phyloP scores from a whole-genome alignment of 2,797 vertebrate species.

The Euphonia xanthogaster region DNA sequence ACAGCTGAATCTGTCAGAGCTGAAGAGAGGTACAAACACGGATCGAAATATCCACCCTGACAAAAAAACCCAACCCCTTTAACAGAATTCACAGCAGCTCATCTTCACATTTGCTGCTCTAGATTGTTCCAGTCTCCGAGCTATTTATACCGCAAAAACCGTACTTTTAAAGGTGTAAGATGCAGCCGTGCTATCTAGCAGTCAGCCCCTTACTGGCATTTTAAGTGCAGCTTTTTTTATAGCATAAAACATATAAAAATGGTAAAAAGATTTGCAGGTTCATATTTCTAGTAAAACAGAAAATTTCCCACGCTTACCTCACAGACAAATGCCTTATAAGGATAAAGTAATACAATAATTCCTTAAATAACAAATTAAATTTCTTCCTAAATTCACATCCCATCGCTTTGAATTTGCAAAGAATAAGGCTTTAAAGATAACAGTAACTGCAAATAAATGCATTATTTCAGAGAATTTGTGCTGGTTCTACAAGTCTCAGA shows the following conservation, averaged over 20 bases:
- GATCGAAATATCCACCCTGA: neutral
- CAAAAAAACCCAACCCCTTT: neutral
- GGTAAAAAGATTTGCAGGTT: neutral
- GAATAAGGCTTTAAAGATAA: neutral
- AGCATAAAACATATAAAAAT: neutral
- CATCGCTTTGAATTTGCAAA: neutral
- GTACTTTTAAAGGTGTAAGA: constrained; percentile 3
- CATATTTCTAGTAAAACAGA: neutral
- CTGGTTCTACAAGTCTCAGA: neutral
- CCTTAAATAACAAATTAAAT: neutral
- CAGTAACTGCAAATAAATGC: neutral
- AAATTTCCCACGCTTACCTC: neutral
- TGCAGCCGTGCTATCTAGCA: neutral
- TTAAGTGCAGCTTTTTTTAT: constrained; percentile 23
- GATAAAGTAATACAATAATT: neutral
- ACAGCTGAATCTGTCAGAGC: constrained; percentile 8
- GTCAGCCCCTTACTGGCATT: neutral
- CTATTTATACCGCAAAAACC: neutral
- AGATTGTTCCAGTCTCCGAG: constrained; percentile 28
- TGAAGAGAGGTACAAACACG: constrained; percentile 11
- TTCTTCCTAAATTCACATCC: neutral
- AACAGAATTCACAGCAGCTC: neutral
- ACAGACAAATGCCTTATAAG: neutral
- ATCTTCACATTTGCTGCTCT: constrained; percentile 2
- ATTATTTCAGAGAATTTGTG: neutral